Evolutionary conservation across 2,113 vertebrate genomes (phyloP).

Genomic region (Entosphenus tridentatus): DNA sequence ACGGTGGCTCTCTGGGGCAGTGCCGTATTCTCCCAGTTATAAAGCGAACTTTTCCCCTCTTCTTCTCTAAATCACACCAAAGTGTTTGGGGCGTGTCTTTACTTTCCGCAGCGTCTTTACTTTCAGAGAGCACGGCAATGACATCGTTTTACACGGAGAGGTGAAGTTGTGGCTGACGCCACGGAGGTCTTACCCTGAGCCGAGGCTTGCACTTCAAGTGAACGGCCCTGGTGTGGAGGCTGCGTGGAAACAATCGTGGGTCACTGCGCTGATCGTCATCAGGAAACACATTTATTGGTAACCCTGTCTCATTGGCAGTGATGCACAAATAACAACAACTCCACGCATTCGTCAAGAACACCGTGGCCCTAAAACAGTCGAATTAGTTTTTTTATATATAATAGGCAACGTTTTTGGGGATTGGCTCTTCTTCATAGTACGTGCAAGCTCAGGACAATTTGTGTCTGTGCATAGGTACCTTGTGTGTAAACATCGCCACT

Average conservation of each 20-base stretch:
- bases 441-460: no score
- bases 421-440: no score
- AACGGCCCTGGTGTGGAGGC: constrained; percentile 76
- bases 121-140: constrained; percentile 9
- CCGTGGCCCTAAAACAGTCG: not conserved
- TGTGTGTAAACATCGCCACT: no score
- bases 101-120: constrained; percentile 7
- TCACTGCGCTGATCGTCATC: not conserved
- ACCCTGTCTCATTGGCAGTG: not conserved
- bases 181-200: constrained; percentile 41
- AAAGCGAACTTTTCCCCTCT: not conserved
- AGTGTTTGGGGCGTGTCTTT: not conserved
- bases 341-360: not conserved
- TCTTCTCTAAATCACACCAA: no score
- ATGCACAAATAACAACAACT: not conserved
- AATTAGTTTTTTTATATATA: not conserved
- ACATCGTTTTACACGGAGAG: not conserved
- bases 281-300: not conserved
- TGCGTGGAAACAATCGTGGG: constrained; percentile 14
- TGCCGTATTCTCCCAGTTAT: not conserved
- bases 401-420: not conserved
- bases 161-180: not conserved
- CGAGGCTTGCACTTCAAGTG: constrained; percentile 77
- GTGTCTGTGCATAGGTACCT: no score
- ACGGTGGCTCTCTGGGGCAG: not conserved